phyloP scores from a whole-genome alignment of 2,797 vertebrate genomes.

The Gephyroberyx darwinii region DNA sequence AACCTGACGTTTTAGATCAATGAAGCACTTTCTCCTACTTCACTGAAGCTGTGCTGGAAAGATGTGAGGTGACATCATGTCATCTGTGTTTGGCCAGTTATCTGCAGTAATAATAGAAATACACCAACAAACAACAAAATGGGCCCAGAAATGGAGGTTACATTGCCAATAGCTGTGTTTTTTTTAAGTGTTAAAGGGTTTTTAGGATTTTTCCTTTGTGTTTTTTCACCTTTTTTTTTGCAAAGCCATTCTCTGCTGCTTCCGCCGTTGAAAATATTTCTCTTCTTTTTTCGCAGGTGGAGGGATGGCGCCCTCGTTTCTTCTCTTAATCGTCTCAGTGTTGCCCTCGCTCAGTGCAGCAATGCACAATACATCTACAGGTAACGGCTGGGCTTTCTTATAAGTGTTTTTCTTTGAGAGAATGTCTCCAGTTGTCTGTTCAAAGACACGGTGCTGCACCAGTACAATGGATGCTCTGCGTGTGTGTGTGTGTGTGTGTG shows the following conservation, averaged over 20 bases:
- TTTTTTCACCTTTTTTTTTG: background rate
- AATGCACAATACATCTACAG: conserved; percentile 74
- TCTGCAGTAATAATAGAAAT: too few relatives aligned
- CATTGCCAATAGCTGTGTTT: background rate
- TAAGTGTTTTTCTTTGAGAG: conserved; percentile 27
- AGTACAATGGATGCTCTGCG: background rate
- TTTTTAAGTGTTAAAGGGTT: background rate
- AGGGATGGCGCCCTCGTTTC: conserved; percentile 64
- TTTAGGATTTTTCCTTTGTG: too few relatives aligned
- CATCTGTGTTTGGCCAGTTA: too few relatives aligned
- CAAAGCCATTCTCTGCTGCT: background rate
- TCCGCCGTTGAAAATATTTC: conserved; percentile 4
- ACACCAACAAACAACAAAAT: background rate
- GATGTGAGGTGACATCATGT: too few relatives aligned
- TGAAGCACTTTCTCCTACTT: too few relatives aligned
- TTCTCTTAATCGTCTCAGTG: conserved; percentile 52
- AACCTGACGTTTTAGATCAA: background rate
- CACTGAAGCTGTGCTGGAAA: too few relatives aligned
- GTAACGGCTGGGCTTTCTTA: conserved; percentile 60
- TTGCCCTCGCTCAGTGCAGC: conserved; percentile 58
- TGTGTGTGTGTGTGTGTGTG: conserved; percentile 7
- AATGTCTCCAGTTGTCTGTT: conserved; percentile 5
- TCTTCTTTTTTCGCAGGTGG: conserved; percentile 63
- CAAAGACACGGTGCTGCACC: background rate
- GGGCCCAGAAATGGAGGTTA: background rate